Conservation (phyloP, 2,888 invertebrate species). For the Lottia scabra region DNA sequence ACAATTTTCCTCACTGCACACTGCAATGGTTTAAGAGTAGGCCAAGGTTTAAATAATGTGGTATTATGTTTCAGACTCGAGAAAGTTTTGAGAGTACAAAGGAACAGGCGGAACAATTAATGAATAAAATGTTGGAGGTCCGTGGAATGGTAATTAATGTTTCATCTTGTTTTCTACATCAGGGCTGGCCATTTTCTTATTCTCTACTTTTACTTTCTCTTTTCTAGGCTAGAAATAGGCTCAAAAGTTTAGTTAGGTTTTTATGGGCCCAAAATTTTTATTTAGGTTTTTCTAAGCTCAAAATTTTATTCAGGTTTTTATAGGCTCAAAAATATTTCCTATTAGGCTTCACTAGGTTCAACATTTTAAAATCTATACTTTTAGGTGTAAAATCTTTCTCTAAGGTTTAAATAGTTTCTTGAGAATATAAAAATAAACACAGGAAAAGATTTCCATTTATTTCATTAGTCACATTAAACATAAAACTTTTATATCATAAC, state of each 20-base stretch:
- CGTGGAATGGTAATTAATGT: slow-evolving; percentile 79
- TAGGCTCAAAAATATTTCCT: not conserved
- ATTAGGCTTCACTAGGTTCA: no score
- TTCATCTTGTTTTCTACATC: not conserved
- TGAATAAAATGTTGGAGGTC: slow-evolving; percentile 97
- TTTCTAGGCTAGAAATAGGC: no score
- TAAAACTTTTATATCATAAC: no score
- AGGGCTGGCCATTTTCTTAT: slow-evolving; percentile 5
- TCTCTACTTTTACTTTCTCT: not conserved
- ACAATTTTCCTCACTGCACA: no score
- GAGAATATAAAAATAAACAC: no score
- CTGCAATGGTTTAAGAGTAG: no score
- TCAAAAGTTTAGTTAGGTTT: not conserved
- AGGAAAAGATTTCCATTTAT: no score
- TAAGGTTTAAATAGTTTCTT: no score
- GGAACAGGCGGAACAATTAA: slow-evolving; percentile 90
- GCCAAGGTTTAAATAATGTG: no score
- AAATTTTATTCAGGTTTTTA: not conserved
- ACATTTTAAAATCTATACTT: no score
- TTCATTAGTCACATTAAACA: no score
- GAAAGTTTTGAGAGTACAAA: slow-evolving; percentile 92
- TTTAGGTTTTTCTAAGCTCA: not conserved
- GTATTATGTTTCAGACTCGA: slow-evolving; percentile 78
- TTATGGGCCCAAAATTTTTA: not conserved
- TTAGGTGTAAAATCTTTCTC: no score